Base-by-base conservation (phyloP, 2,113 vertebrate genomes). In the Pterocles gutturalis region DNA sequence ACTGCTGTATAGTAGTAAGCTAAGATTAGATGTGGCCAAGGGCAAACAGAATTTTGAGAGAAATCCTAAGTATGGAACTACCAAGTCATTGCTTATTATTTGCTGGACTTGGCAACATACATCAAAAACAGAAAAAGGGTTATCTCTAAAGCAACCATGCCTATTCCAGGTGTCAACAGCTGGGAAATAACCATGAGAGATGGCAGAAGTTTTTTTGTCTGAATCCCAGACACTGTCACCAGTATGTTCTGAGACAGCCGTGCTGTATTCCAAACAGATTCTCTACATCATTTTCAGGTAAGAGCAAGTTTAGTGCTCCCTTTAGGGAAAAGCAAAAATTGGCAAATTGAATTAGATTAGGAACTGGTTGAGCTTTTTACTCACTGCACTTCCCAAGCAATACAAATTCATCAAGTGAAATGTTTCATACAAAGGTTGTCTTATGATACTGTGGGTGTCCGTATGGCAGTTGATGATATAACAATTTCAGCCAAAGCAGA, bases 1-100 rank as follows among this genome's bases (percentile, higher is more conserved):
- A 25, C 9, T 0, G 0, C 11, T 64, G 21, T n/a, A 46, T 7
- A 69, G 21, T 38, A 57, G 15, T 29, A 75, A 84, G 7, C 2
- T n/a, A 25, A 46, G 6, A 28, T 62, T 58, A 65, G 7, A 58
- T 53, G 8, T 64, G 29, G 51, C 29, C 57, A 82, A 41, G 7
- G 13, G 7, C 9, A 81, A 81, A 45, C 2, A 65, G 15, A 65
- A 41, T 82, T 82, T 82, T 25, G 71, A 54, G 18, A 82, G 38
- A 57, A 76, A 76, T 76, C 12, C 28, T 75, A 36, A 51, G 13
- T 34, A 46, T 36, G 13, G 12, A 53, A 48, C 43, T 43, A 81
- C 33, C 8, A 60, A 55, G 10, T 25, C 16, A 60, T 28, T 65
- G 18, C 8, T 7, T 54, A 41, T 16, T 90, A 53, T 58, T 77